Base-by-base conservation (phyloP, 2,888 invertebrate genomes). In the Alviniconcha strummeri region DNA sequence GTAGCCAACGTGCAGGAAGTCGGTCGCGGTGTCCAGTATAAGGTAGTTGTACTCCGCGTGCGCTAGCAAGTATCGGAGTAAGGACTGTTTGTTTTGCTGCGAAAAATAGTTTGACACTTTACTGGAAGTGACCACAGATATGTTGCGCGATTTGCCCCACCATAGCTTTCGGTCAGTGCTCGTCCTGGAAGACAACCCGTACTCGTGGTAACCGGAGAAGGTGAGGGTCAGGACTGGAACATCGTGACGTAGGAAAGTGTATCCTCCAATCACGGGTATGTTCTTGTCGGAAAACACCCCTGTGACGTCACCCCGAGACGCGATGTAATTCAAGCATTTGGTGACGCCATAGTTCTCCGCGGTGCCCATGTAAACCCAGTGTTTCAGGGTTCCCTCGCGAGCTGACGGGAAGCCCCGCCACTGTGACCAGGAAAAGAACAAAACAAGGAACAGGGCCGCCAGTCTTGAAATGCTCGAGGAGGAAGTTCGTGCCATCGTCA, bases 251-350 rank as follows among this genome's bases (percentile, higher is more conserved):
- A 91, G 83, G 55, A 90, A 79, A 9, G 88, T 86, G 81, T 88
- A 91, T 5, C 85, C 90, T 13, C 89, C 91, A 9, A 89, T 87
- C 87, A 88, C 85, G 77, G 88, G 85, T 7, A 91, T n/a, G 56
- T 87, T 86, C n/a, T 84, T 75, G 75, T 91, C 89, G 36, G 89
- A 36, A 82, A 90, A 90, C 2, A 91, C 89, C 15, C 91, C 91
- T 5, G 84, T 88, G 52, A 90, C 91, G 85, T 91, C 89, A 77
- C 81, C 72, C 75, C 89, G 89, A 17, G 84, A 64, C 55, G 89
- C 77, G 55, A 91, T 82, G 77, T 84, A 90, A 69, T 90, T 85
- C 9, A 91, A 72, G 71, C 91, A 90, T 0, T 69, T 75, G 75
- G 89, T 91, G 2, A 87, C 85, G 56, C 89, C 82, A 60, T 86